Percentiles rank a stretch among this genome's conserved stretches.
Conservation (phyloP, 2,113 vertebrate species). For the Alouatta palliata region DNA sequence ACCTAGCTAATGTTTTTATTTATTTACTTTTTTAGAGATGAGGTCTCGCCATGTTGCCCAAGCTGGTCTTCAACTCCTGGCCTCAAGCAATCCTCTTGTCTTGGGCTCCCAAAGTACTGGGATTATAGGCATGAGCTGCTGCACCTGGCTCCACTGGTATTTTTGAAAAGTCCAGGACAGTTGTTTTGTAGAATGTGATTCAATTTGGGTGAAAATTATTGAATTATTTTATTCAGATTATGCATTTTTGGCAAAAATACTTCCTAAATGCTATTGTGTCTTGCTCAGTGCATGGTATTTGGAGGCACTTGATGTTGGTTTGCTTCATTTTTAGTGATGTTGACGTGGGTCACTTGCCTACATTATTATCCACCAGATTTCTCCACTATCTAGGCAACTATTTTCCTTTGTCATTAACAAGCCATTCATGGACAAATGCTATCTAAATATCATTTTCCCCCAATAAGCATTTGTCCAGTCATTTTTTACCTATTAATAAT, state of each 20-base stretch:
- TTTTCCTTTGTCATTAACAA: conserved; percentile 25
- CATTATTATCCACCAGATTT: not conserved
- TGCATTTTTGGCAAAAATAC: conserved; percentile 4
- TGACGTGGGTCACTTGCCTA: not conserved
- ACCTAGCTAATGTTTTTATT: no score
- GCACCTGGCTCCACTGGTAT: not conserved
- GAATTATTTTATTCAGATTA: conserved; percentile 19
- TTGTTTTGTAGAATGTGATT: not conserved
- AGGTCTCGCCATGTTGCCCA: no score
- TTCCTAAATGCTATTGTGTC: not conserved
- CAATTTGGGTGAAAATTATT: not conserved
- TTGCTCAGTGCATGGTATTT: not conserved
- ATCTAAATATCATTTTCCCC: not conserved
- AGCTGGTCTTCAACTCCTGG: no score
- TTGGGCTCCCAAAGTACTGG: no score
- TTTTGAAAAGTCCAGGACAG: not conserved
- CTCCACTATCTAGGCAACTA: not conserved
- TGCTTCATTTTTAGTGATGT: not conserved
- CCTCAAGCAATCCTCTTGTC: no score
- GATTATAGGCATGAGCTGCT: no score
- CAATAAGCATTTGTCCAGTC: not conserved
- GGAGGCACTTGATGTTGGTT: not conserved
- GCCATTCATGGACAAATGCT: not conserved
- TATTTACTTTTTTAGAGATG: no score
- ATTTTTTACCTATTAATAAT: conserved; percentile 4